Base-by-base conservation (phyloP, 2,797 vertebrate genomes). In the Sebastes reedi region DNA sequence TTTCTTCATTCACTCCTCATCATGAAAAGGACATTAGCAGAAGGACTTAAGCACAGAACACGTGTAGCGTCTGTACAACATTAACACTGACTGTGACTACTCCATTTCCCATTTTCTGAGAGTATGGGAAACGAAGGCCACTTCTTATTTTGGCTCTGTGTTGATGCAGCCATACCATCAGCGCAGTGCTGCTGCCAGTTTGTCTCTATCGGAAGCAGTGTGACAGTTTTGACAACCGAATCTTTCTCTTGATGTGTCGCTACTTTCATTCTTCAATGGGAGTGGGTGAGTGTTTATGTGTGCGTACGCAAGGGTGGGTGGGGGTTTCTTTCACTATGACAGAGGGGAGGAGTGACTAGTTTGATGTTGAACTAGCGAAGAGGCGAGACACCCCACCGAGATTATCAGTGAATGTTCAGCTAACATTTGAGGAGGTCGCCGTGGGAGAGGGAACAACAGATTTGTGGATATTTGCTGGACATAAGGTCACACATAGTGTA, bases 391-490 rank as follows among this genome's bases (percentile, higher is more conserved):
- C 61, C 80, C 46, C n/a, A 9, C 81, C 3, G 69, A 83, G 83
- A 86, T 88, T 85, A 90, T 84, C 84, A 84, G 74, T 72, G 66
- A 94, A 87, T 82, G 80, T 89, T 94, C 83, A 80, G 79, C 79
- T 91, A 88, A 90, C 80, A 87, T 94, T 89, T 89, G 81, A 85
- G 84, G 67, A 85, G 87, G 79, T 90, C 79, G 29, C 88, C 55
- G 36, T 85, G 90, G 86, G 86, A 91, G 83, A 72, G 74, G 82
- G 68, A 90, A 88, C 88, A 89, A 88, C 88, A 93, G 86, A 91
- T 93, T 91, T 88, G 83, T 3, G 14, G 82, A 91, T 91, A 89
- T 91, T 91, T 91, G 76, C 82, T 72, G 91, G 90, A 90, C 91
- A 91, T 83, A 90, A 94, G 90, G 92, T 94, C 81, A 85, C 83